Base-by-base conservation (phyloP, 2,113 vertebrate genomes). In the Sceloporus tristichus region DNA sequence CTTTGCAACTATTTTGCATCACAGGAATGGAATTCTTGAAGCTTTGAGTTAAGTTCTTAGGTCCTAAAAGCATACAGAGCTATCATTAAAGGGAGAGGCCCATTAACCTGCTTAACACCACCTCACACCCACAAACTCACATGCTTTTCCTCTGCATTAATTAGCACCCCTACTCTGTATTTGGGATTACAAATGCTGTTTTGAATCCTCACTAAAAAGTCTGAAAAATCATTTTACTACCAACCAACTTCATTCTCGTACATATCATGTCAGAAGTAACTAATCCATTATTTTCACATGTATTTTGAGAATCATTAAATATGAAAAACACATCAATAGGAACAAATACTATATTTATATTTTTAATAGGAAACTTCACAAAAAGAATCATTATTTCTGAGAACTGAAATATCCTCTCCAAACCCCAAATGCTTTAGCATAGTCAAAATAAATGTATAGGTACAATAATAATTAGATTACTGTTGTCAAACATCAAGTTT, bases 1-100 rank as follows among this genome's bases (percentile, higher is more conserved):
- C 56, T 92, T 89, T 81, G 84, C 92, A 89, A 87, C 59, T 94
- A 78, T 91, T 93, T 89, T 88, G 77, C 70, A 90, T 87, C 56
- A 88, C 0, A 90, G 80, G 34, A 85, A 76, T 68, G 75, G 66
- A 85, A 79, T 65, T 81, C 34, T 89, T 92, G 83, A 89, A 93
- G 83, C 25, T 29, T 78, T 91, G 86, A 54, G 87, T 91, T 91
- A 85, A 89, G 74, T 23, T 25, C 62, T 56, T 19, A 0, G 0
- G 23, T 82, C 86, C 90, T 86, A 78, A 73, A 9, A 87, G 56
- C 14, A 65, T 93, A 85, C 10, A 6, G n/a, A 77, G 74, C n/a
- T 62, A 92, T 90, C 91, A 90, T 86, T 75, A 66, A 54, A 91
- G 86, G 65, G 89, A 90, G 56, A 81, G 71, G 29, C 91, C 75